Evolutionary conservation across 2,888 invertebrate genomes (phyloP).

Genomic region (Stenodema calcarata): DNA sequence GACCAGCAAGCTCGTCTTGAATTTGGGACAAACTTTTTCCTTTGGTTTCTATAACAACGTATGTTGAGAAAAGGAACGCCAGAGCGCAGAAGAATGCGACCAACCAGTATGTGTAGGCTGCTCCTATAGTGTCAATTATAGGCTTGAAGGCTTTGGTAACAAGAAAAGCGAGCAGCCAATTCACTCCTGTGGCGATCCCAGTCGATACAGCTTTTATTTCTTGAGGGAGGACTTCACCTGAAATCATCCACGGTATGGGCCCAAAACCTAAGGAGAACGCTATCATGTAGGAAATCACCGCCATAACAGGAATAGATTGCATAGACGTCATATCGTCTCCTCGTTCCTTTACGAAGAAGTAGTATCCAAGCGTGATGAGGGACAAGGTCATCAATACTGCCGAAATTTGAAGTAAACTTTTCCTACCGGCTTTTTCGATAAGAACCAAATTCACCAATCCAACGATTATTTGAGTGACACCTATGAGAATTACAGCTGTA

Average conservation of each 20-base stretch:
- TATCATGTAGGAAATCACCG: constrained; percentile 71
- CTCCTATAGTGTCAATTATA: constrained; percentile 65
- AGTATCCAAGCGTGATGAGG: constrained; percentile 73
- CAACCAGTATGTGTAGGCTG: constrained; percentile 74
- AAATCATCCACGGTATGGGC: constrained; percentile 82
- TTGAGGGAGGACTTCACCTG: constrained; percentile 77
- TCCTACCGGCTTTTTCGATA: constrained; percentile 81
- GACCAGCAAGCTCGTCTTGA: constrained; percentile 65
- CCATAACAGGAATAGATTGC: constrained; percentile 74
- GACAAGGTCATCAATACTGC: constrained; percentile 75
- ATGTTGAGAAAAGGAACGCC: constrained; percentile 70
- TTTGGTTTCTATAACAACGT: constrained; percentile 74
- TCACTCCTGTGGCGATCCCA: constrained; percentile 75
- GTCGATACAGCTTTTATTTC: constrained; percentile 77
- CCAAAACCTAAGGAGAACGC: constrained; percentile 74
- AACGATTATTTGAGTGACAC: constrained; percentile 74
- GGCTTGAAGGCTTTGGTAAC: constrained; percentile 72
- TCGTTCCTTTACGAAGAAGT: constrained; percentile 70
- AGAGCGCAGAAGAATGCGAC: constrained; percentile 66
- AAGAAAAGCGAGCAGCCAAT: constrained; percentile 77
- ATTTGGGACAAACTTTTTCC: constrained; percentile 67
- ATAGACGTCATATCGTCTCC: constrained; percentile 65
- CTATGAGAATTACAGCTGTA: constrained; percentile 80
- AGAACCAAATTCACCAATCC: constrained; percentile 73
- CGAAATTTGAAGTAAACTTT: constrained; percentile 78